Base-by-base conservation (phyloP, 2,888 invertebrate species). In the Nomada lathburiana region DNA sequence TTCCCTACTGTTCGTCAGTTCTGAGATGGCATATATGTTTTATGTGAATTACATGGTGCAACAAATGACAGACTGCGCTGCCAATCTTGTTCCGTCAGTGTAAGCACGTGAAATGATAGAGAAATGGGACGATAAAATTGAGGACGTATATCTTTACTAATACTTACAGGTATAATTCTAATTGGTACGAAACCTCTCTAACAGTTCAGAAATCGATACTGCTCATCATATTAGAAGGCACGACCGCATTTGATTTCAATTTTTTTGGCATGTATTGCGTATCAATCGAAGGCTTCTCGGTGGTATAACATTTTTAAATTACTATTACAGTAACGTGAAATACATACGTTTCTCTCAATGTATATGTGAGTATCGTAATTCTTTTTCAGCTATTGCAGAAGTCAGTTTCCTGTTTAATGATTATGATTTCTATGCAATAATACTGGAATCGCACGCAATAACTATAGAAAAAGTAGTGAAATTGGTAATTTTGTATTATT, bases 271-370 rank as follows among this genome's bases (percentile, higher is more conserved):
- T 83, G 1, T 73, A 69, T 26, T 1, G 47, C 1, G 23, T 42
- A 0, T 83, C 83, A 20, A 53, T 72, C 7, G 68, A 76, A 64
- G 76, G 72, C 44, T 80, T 80, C 16, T 59, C 80, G 16, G 44
- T 7, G 80, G 80, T 82, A 82, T 50, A 20, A 26, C 16, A n/a
- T 18, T 50, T 16, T 65, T 18, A 26, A 50, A 36, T 52, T 53
- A 20, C 18, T 20, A 5, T 53, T 53, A 20, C n/a, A n/a, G 10
- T 5, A 18, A 53, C 20, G 7, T 10, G 36, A 36, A 36, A 7
- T 50, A 5, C 18, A 7, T 36, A 36, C 36, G 36, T 18, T 18
- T 50, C 50, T 50, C 18, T 50, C 7, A 50, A 7, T 5, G 18
- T 18, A 18, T 18, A 4, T 18, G 1, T 50, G 5, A 36, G 36